These are phyloP conservation scores for Cygnus buccinator DNA, from an alignment of 2,113 vertebrate genomes.

Conservation along the genomic window DNA sequence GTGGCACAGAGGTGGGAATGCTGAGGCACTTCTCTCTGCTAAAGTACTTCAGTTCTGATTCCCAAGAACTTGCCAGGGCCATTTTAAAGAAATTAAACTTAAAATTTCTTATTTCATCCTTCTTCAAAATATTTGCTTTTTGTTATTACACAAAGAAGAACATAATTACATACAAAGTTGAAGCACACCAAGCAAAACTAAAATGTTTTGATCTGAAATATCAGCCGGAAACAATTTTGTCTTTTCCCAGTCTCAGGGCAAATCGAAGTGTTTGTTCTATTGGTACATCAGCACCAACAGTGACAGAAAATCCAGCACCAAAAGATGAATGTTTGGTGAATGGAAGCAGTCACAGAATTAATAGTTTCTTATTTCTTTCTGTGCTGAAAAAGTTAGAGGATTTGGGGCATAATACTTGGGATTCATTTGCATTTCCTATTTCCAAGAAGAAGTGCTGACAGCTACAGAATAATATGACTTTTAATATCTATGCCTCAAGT, in stretches of 20 bases:
- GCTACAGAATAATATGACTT: background rate
- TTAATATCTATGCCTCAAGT: background rate
- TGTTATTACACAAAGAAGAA: background rate
- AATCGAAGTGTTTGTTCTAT: background rate
- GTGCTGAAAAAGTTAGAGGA: background rate
- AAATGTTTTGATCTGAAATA: background rate
- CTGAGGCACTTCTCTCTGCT: background rate
- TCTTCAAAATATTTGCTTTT: background rate
- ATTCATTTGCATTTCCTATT: constrained; percentile 41
- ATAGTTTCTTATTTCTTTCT: constrained; percentile 1
- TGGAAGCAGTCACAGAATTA: background rate
- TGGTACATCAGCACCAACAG: background rate
- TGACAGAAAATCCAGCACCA: background rate
- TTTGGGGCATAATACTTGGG: constrained; percentile 23
- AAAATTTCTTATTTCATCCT: background rate
- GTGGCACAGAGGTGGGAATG: background rate
- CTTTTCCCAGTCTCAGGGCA: background rate
- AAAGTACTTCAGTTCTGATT: background rate
- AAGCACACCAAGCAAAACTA: background rate
- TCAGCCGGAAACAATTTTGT: background rate
- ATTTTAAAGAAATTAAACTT: background rate
- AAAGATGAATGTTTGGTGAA: background rate
- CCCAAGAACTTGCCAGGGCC: background rate
- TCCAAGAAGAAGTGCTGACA: constrained; percentile 28
- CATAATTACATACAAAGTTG: background rate